A percentile compares a stretch with the other conserved stretches of the same genome.
These are phyloP conservation scores for Xyliphius kryptos DNA, from an alignment of 2,113 vertebrate genomes.

Conservation along the genomic window DNA sequence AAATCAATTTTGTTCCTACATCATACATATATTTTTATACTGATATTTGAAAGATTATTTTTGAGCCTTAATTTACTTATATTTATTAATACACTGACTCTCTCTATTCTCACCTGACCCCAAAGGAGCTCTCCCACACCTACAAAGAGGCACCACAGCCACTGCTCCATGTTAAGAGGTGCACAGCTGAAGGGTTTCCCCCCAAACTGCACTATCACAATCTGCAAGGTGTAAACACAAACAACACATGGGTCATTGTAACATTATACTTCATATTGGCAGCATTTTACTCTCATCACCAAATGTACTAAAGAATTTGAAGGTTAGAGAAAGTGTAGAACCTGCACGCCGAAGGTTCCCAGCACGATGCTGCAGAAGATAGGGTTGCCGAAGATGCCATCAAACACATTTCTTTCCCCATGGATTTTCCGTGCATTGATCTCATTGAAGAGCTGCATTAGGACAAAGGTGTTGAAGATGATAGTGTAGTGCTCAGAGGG, in stretches of 20 bases:
- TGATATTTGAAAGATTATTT: background rate
- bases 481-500: constrained; percentile 82
- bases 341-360: constrained; percentile 70
- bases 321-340: constrained; percentile 32
- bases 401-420: constrained; percentile 76
- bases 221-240: constrained; percentile 58
- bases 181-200: constrained; percentile 89
- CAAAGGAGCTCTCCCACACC: constrained; percentile 85
- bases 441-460: constrained; percentile 84
- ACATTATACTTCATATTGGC: background rate
- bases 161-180: constrained; percentile 80
- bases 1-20: background rate
- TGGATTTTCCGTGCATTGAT: constrained; percentile 78
- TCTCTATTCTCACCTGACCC: constrained; percentile 74
- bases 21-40: background rate
- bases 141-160: constrained; percentile 90
- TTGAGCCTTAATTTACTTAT: background rate
- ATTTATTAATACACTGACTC: background rate
- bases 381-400: constrained; percentile 74
- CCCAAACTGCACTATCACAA: constrained; percentile 84
- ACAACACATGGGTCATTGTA: background rate
- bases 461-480: constrained; percentile 74
- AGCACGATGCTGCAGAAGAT: constrained; percentile 80
- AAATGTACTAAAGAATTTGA: background rate
- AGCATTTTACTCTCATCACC: background rate